Evolutionary conservation across 1,140 invertebrate genomes (phyloP).

Genomic region (Drosophila arawakana): DNA sequence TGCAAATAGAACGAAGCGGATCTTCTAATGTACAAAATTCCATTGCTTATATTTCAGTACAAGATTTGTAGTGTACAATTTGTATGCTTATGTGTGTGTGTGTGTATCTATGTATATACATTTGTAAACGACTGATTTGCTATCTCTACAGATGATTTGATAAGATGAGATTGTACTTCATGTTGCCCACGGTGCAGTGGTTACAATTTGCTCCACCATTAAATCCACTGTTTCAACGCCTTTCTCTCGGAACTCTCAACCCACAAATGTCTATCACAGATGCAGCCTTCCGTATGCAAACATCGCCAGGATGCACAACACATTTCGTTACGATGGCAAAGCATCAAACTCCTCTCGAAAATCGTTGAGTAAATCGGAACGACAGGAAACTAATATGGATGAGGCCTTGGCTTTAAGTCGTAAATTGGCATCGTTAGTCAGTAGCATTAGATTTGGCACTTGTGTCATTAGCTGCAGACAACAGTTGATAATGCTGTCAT

Average conservation of each 20-base stretch:
- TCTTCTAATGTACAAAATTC: background rate
- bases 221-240: background rate
- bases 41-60: slow-evolving; percentile 6
- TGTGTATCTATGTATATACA: background rate
- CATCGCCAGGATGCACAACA: slow-evolving; percentile 12
- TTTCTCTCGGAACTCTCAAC: background rate
- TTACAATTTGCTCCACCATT: background rate
- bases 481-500: slow-evolving; percentile 80
- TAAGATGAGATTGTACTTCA: slow-evolving; percentile 41
- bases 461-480: slow-evolving; percentile 72
- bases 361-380: slow-evolving; percentile 56
- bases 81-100: background rate
- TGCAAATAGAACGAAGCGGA: slow-evolving; percentile 16
- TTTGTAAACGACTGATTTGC: background rate
- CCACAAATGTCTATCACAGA: slow-evolving; percentile 22
- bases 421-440: slow-evolving; percentile 77
- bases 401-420: slow-evolving; percentile 76
- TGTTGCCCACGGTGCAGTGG: slow-evolving; percentile 31
- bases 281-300: background rate
- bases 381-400: slow-evolving; percentile 57
- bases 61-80: background rate
- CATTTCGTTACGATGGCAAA: slow-evolving; percentile 12
- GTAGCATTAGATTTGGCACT: slow-evolving; percentile 62
- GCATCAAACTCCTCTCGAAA: slow-evolving; percentile 43
- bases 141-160: slow-evolving; percentile 1